Percentiles rank a stretch among this genome's conserved stretches.
phyloP scores from a whole-genome alignment of 2,797 vertebrate species.

The Scleropages formosus region DNA sequence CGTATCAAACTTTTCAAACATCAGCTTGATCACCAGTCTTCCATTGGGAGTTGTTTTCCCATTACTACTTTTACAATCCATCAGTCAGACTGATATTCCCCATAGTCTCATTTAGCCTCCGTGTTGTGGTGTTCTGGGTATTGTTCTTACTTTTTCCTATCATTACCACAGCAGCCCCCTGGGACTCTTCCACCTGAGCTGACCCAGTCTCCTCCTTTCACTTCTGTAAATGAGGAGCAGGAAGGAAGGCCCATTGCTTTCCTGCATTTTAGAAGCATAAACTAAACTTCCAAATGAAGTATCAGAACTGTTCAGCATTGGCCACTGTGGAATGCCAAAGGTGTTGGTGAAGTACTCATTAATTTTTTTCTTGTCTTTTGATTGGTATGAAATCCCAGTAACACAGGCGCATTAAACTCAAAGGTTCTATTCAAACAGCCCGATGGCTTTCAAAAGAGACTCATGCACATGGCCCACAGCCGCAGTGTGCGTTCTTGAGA shows the following conservation, averaged over 20 bases:
- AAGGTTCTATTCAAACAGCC: neutral
- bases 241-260: constrained; percentile 4
- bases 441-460: constrained; percentile 2
- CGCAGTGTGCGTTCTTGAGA: neutral
- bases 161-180: constrained; percentile 31
- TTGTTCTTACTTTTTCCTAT: constrained; percentile 25
- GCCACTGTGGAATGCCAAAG: neutral
- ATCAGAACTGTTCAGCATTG: neutral
- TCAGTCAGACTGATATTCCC: constrained; percentile 34
- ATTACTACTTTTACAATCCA: neutral
- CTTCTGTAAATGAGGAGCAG: constrained; percentile 32
- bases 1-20: constrained; percentile 4
- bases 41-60: constrained; percentile 15
- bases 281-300: no score
- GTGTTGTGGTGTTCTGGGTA: constrained; percentile 7
- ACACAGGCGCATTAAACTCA: neutral
- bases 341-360: neutral
- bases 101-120: constrained; percentile 26
- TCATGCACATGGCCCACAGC: neutral
- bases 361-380: neutral
- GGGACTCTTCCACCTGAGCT: constrained; percentile 36
- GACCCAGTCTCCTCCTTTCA: constrained; percentile 30
- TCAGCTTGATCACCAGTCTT: constrained; percentile 19
- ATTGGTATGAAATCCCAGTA: neutral
- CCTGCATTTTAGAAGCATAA: constrained; percentile 7